phyloP scores from a whole-genome alignment of 2,888 invertebrate genomes.

The Mantis religiosa region DNA sequence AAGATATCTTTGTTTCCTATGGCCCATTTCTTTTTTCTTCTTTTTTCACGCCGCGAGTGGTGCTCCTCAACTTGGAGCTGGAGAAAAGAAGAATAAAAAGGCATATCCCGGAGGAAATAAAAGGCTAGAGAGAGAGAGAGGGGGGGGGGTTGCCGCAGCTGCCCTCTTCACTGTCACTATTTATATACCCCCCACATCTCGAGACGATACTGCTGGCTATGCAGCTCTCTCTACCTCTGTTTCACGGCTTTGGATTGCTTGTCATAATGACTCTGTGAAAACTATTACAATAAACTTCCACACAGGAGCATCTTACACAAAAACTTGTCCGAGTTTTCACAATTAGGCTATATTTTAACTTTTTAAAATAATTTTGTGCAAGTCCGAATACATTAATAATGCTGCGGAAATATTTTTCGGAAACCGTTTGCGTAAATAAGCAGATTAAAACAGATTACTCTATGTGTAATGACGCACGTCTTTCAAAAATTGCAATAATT shows the following conservation, averaged over 20 bases:
- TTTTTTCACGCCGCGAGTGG: background rate
- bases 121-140: background rate
- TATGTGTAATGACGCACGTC: too few relatives aligned
- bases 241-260: background rate
- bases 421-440: too few relatives aligned
- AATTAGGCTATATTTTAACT: too few relatives aligned
- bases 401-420: too few relatives aligned
- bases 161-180: conserved; percentile 7
- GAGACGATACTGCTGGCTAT: conserved; percentile 4
- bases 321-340: too few relatives aligned
- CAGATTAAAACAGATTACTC: too few relatives aligned
- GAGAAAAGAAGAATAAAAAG: background rate
- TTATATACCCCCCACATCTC: background rate
- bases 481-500: too few relatives aligned
- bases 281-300: too few relatives aligned
- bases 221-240: background rate
- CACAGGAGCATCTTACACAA: too few relatives aligned
- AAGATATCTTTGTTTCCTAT: background rate
- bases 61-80: background rate
- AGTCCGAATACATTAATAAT: too few relatives aligned
- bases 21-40: background rate
- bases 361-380: too few relatives aligned
- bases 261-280: too few relatives aligned
- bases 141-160: background rate
- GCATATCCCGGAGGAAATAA: background rate